A percentile compares a stretch with the other conserved stretches of the same genome.
Evolutionary conservation across 1,140 invertebrate species (phyloP).

Genomic region (Lepeophtheirus salmonis): DNA sequence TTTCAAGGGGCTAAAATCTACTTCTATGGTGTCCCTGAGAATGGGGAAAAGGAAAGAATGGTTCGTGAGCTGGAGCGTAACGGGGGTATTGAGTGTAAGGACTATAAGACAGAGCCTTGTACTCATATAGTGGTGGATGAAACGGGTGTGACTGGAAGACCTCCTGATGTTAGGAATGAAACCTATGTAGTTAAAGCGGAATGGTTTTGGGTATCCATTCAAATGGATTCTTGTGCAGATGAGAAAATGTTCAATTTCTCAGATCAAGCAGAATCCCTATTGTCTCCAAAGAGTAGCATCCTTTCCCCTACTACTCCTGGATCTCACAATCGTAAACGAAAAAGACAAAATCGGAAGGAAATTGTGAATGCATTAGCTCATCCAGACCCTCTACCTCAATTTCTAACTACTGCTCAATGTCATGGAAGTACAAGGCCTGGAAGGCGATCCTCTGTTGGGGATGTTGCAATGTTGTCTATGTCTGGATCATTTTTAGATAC

Average conservation of each 20-base stretch:
- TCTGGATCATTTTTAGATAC: constrained; percentile 69
- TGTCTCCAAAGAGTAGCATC: background rate
- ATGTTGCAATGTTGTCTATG: constrained; percentile 56
- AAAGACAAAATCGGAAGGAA: constrained; percentile 8
- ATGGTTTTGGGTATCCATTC: constrained; percentile 94
- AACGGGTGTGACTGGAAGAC: constrained; percentile 17
- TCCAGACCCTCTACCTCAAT: constrained; percentile 21
- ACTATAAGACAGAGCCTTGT: constrained; percentile 31
- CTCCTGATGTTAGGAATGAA: background rate
- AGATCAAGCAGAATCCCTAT: background rate
- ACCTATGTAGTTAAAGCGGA: constrained; percentile 59
- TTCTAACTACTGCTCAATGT: too few species aligned
- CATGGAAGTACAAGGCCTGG: too few species aligned
- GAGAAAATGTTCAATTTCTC: constrained; percentile 66
- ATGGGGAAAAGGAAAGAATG: constrained; percentile 76
- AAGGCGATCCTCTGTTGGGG: constrained; percentile 57
- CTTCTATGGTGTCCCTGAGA: constrained; percentile 63
- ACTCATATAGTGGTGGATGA: constrained; percentile 61
- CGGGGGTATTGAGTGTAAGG: constrained; percentile 49
- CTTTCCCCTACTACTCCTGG: constrained; percentile 14
- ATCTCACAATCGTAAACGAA: constrained; percentile 3
- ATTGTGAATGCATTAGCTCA: constrained; percentile 4
- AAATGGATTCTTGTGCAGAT: constrained; percentile 75
- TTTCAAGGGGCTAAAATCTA: constrained; percentile 67
- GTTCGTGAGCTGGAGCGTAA: constrained; percentile 62